A percentile compares a stretch with the other conserved stretches of the same genome.
Evolutionary conservation across 2,113 vertebrate genomes (phyloP).

Genomic region (Ciconia maguari): DNA sequence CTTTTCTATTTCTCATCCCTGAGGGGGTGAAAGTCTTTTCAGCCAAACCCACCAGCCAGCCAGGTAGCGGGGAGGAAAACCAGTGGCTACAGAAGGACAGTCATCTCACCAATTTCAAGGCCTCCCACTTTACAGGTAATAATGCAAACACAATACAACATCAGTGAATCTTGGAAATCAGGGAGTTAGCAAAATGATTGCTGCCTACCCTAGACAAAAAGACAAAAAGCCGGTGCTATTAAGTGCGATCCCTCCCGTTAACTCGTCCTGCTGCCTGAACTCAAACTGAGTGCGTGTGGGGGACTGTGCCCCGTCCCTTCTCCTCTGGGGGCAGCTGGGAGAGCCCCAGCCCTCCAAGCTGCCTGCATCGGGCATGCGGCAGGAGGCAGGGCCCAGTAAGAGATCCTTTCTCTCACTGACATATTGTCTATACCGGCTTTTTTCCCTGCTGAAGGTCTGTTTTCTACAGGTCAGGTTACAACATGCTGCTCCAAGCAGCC

Average conservation of each 20-base stretch:
- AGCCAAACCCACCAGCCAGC: not conserved
- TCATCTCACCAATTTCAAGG: not conserved
- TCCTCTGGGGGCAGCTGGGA: accelerated
- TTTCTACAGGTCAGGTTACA: not conserved
- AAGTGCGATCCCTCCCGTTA: not conserved
- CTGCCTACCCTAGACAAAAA: not conserved
- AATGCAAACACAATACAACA: not conserved
- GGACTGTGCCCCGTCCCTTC: accelerated
- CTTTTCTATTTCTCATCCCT: not conserved
- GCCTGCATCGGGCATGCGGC: not conserved
- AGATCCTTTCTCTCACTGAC: not conserved
- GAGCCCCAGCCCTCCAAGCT: accelerated
- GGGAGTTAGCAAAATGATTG: not conserved
- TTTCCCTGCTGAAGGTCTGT: not conserved
- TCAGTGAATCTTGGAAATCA: not conserved
- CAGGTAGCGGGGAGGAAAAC: not conserved
- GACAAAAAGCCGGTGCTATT: not conserved
- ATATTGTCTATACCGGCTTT: not conserved
- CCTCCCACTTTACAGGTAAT: not conserved
- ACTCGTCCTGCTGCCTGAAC: not conserved
- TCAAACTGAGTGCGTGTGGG: not conserved
- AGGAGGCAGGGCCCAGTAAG: not conserved
- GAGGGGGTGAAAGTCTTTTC: not conserved
- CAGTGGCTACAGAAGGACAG: not conserved
- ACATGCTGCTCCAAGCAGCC: accelerated